Evolutionary conservation across 2,888 invertebrate species (phyloP), one percentile per base, ranked within the genome.

Genomic region (Pediacus dermestoides): DNA sequence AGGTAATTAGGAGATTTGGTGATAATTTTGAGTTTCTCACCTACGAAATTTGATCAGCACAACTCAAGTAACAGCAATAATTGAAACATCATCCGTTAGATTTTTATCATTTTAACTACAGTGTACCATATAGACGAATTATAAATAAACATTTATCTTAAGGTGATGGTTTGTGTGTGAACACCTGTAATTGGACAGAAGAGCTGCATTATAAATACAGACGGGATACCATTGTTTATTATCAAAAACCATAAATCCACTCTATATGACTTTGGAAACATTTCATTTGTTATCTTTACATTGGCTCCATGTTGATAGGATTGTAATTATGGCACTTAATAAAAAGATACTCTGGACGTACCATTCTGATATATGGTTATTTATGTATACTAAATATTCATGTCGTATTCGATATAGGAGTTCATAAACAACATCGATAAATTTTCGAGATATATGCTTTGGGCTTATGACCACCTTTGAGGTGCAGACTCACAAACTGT

Each of bases 321-420:
- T 47, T 52, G 57, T 57, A 55, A 57, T 57, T 55, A 55, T 53
- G 49, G 54, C 57, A 57, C 53, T 55, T 53, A 55, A 57, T 57
- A 54, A 55, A 55, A 53, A 47, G 50, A 23, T 53, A 52, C 49
- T 40, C 44, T n/a, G 27, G 47, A 53, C 55, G 43, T 44, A 40
- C 44, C 37, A 38, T 41, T 42, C 45, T 39, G 40, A 50, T 47
- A 46, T 36, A 35, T 25, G 39, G 44, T 53, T 46, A 54, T 55
- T 53, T 54, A 54, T 53, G 48, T 47, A 44, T 46, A 47, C 46
- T 54, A 48, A 52, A 54, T 54, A 54, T 55, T 51, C 53, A 53
- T 47, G 58, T 57, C 53, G 46, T 53, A 53, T 55, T 53, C 53
- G 48, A 51, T 57, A 53, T 48, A 46, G 47, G 48, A 51, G 50